Evolutionary conservation across 1,140 invertebrate genomes (phyloP).

Genomic region (Drosophila tropicalis): DNA sequence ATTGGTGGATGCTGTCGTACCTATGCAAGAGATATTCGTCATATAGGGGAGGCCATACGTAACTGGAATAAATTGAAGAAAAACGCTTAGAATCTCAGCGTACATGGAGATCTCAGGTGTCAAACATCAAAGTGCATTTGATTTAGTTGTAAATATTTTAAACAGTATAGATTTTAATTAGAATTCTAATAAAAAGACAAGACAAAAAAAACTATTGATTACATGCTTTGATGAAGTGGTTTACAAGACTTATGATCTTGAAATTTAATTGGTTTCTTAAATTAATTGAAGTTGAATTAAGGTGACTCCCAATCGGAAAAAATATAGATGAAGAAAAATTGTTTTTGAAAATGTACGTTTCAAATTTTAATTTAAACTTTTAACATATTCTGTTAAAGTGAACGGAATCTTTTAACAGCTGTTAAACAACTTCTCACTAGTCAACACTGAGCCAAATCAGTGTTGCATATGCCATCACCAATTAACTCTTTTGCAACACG

Average conservation of each 20-base stretch:
- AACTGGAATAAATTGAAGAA: conserved; percentile 61
- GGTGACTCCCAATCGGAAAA: no score
- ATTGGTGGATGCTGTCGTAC: conserved; percentile 93
- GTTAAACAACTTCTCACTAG: background rate
- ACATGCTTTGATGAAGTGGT: no score
- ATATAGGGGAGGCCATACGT: conserved; percentile 83
- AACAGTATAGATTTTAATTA: conserved; percentile 16
- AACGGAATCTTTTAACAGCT: background rate
- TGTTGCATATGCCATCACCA: background rate
- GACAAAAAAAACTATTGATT: background rate
- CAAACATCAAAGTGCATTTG: conserved; percentile 46
- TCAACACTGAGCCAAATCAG: background rate
- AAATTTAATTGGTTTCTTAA: no score
- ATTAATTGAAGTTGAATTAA: no score
- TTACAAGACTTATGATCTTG: no score
- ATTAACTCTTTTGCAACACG: conserved; percentile 6
- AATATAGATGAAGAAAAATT: no score
- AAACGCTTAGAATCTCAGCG: conserved; percentile 29
- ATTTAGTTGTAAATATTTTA: conserved; percentile 38
- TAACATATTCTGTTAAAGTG: background rate
- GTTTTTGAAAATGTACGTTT: background rate
- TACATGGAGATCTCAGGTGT: conserved; percentile 30
- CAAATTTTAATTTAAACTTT: no score
- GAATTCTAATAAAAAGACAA: conserved; percentile 31
- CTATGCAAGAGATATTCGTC: conserved; percentile 86